Evolutionary conservation across 2,888 invertebrate genomes (phyloP), one percentile per base, ranked within the genome.

Genomic region (Oscheius sp.): DNA sequence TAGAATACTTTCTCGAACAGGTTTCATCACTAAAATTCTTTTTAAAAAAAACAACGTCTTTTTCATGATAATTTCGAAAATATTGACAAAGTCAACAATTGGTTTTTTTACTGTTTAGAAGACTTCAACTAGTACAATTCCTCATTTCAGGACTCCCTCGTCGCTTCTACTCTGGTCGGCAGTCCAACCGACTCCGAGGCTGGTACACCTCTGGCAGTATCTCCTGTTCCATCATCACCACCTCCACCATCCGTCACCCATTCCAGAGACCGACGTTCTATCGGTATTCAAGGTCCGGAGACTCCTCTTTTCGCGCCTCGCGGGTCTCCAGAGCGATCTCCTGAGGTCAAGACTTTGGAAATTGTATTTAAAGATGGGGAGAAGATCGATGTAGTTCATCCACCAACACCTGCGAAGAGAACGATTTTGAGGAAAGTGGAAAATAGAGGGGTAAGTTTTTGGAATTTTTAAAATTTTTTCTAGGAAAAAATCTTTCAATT

Each of bases 231-330:
- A 2, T 22, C 32, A 38, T 26, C 24, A 4, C 28, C 33, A 0
- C 5, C 17, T 2, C 24, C 54, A 2, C 22, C 63, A 9, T 6
- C 50, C 4, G 50, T 17, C 12, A 14, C 1, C 6, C 44, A 51
- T 54, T 26, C 51, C 12, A 9, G 26, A 6, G 54, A 54, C 41
- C 51, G 47, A 8, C 45, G 66, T 6, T 65, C 65, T n/a, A 41
- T 65, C n/a, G 65, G 65, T 6, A 30, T 54, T 28, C 65, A 65
- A 26, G 54, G 65, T 12, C 65, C 65, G 5, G 65, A 54, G n/a
- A 65, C 54, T n/a, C 65, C 65, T 14, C 65, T 65, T 17, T 65
- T 41, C 12, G 14, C 26, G 1, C 54, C 38, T 30, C 30, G 12
- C 9, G 0, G 3, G 38, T 57, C 57, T 5, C 33, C 3, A 28